Conservation (phyloP, 2,113 vertebrate species). For the Oplegnathus fasciatus region DNA sequence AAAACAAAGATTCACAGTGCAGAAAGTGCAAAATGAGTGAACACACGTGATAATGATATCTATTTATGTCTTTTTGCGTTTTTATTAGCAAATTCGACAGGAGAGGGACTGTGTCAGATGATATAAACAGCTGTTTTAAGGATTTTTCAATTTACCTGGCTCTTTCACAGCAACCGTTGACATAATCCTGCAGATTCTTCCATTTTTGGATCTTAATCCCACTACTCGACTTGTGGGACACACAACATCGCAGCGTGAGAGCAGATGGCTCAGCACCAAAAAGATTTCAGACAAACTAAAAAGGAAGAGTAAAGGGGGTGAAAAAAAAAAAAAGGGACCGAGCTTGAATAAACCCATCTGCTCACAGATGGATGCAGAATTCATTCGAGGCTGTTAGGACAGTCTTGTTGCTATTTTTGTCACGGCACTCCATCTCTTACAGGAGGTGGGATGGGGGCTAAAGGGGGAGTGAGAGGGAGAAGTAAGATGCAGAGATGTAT, state of each 20-base stretch:
- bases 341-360: constrained; percentile 74
- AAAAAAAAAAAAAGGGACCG: not conserved
- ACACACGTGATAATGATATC: not conserved
- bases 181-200: constrained; percentile 51
- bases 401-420: constrained; percentile 72
- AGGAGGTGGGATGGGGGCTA: constrained; percentile 58
- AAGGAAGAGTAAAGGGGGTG: constrained; percentile 37
- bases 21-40: not conserved
- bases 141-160: constrained; percentile 37
- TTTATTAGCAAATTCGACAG: not conserved
- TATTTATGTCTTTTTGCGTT: not conserved
- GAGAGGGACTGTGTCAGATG: not conserved
- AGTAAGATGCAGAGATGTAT: constrained; percentile 30
- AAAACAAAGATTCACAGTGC: not conserved
- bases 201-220: constrained; percentile 58
- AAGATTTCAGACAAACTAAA: constrained; percentile 65
- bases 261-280: constrained; percentile 71
- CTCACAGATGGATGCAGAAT: constrained; percentile 71
- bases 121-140: constrained; percentile 22
- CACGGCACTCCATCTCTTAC: constrained; percentile 43
- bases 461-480: constrained; percentile 33
- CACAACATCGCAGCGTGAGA: constrained; percentile 56
- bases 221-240: constrained; percentile 36
- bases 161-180: constrained; percentile 15
- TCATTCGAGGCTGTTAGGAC: constrained; percentile 59